Base-by-base conservation (phyloP, 2,113 vertebrate genomes). In the Colossoma macropomum region DNA sequence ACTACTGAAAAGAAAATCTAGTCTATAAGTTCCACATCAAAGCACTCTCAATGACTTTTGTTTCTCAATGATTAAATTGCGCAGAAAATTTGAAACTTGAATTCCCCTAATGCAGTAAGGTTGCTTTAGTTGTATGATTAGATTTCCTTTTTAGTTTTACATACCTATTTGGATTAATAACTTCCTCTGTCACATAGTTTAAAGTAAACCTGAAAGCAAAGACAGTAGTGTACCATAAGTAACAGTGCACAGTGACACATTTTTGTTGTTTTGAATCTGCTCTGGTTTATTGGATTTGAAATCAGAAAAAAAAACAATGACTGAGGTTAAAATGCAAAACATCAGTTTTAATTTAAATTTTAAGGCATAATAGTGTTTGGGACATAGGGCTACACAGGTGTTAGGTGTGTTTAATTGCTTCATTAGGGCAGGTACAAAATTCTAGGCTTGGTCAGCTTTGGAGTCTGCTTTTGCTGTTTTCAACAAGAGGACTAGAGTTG, bases 151-250 rank as follows among this genome's bases (percentile, higher is more conserved):
- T 17, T 34, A 16, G 32, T 38, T 60, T 28, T 30, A 70, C 76
- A 75, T 93, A 97, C 96, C 96, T 93, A 81, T 96, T 96, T 78
- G 96, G 96, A 89, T 95, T 94, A 73, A 96, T 90, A 78, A 97
- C 88, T 81, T 97, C 96, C 80, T 97, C 96, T 38, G 95, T 96
- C 85, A 97, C 90, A 80, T 92, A 97, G 89, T 96, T 94, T 75
- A 96, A 85, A 88, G 95, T 93, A 92, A 96, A 97, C 96, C 96
- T 97, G 81, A 52, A 45, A 9, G 1, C 60, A n/a, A 77, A 84
- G 74, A 80, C 63, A 80, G 74, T 21, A 12, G 56, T 66, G 19
- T 52, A 38, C 6, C 65, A 62, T 23, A 27, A 32, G 25, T 62
- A 25, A 8, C 15, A n/a, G n/a, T 66, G 45, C 6, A 78, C 13